A percentile compares a stretch with the other conserved stretches of the same genome.
phyloP scores from a whole-genome alignment of 2,797 vertebrate species.

The Alosa sapidissima region DNA sequence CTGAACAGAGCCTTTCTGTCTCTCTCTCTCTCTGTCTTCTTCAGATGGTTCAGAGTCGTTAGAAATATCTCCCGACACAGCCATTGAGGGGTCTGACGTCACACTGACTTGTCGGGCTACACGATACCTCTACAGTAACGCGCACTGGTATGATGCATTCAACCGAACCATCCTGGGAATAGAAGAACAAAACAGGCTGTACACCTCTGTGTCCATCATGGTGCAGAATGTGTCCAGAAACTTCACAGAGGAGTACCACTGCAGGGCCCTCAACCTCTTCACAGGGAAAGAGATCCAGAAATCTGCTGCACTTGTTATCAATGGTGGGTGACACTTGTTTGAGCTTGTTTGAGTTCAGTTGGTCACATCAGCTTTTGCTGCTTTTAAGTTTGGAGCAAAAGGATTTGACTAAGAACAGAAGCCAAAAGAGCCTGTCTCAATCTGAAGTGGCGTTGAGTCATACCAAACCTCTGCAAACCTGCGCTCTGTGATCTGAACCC shows the following conservation, averaged over 20 bases:
- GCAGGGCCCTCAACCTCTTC: slow-evolving; percentile 70
- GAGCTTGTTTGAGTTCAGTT: background rate
- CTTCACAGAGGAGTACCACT: slow-evolving; percentile 72
- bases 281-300: slow-evolving; percentile 63
- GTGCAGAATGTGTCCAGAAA: slow-evolving; percentile 75
- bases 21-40: slow-evolving; percentile 27
- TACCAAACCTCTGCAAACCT: background rate
- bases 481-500: slow-evolving; percentile 23
- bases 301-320: slow-evolving; percentile 66
- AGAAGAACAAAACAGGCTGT: slow-evolving; percentile 46
- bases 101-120: slow-evolving; percentile 80
- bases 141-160: slow-evolving; percentile 75
- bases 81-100: slow-evolving; percentile 73
- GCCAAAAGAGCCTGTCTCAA: background rate
- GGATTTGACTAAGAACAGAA: background rate
- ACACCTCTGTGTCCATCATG: slow-evolving; percentile 74
- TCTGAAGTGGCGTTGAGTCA: background rate
- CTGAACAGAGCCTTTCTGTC: background rate
- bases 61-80: slow-evolving; percentile 57
- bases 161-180: slow-evolving; percentile 48
- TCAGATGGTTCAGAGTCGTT: slow-evolving; percentile 66
- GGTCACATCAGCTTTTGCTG: background rate
- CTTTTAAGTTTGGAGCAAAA: background rate
- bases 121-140: slow-evolving; percentile 79
- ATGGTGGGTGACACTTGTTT: slow-evolving; percentile 68